Base-by-base conservation (phyloP, 2,888 invertebrate species). In the Ptilodon capucinus region DNA sequence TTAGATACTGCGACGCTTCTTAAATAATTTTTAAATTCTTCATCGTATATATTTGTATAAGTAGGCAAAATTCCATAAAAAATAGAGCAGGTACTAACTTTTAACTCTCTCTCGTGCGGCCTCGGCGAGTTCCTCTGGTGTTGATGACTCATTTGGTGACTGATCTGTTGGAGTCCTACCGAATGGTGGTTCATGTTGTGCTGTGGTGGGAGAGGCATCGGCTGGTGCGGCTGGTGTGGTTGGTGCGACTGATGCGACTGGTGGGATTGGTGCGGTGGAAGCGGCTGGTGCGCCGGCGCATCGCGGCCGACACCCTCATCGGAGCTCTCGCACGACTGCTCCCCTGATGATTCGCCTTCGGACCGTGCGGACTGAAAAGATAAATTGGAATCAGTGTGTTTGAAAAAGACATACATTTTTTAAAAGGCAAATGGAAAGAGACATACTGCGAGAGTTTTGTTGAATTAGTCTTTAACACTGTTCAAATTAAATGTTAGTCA, bases 221-320 rank as follows among this genome's bases (percentile, higher is more conserved):
- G 42, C 30, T 46, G 64, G 5, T 64, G 51, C 9, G 53, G 41
- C 44, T 57, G 71, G 5, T 64, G 51, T 8, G 53, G 41, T 43
- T 57, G 71, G 34, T 64, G 58, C 0, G 64, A 58, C 28, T 53
- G 64, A 28, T 65, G 73, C 14, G 64, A 66, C 44, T 71, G 71
- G 42, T 66, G 65, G n/a, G 65, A 62, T 51, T 63, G 76, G 42
- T 67, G 75, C 11, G 65, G 60, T 44, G 71, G 72, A 35, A 68
- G 68, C 18, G 70, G 65, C 53, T 74, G 71, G 48, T 76, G 73
- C 2, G 68, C 81, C 0, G 87, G 83, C 9, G 78, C 86, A 63
- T 86, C 86, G n/a, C 89, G 79, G 13, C 87, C 88, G 11, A 90
- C 87, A 0, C 91, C 90, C 60, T 91, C 91, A 72, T 91, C 91